Evolutionary conservation across 2,888 invertebrate genomes (phyloP), one percentile per base, ranked within the genome.

Genomic region (Uloborus plumipes): DNA sequence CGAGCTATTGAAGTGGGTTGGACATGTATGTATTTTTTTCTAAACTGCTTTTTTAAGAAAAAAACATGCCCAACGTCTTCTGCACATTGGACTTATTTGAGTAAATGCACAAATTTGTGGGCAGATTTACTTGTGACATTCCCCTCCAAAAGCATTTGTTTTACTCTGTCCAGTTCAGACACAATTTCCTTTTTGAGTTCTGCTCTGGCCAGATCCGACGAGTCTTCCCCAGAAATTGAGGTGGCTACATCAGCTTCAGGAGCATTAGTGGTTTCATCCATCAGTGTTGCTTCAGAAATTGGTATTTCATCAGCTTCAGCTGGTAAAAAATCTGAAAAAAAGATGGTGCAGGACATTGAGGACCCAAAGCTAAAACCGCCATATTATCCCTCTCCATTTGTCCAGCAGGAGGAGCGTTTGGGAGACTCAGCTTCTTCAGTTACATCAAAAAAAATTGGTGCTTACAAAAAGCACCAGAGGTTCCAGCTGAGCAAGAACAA

Each of bases 361-460:
- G 14, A 15, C 26, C 61, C 26, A 61, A 61, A 1, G 61, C 61
- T 26, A 61, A 26, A 13, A 15, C 6, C 1, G 15, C 22, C 9
- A 61, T 4, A 26, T 9, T 14, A 26, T 61, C 2, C 26, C 26
- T 20, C 14, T 61, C 61, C 7, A 15, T 15, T 14, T 14, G 13
- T 15, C 14, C 31, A 14, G 31, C 3, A 26, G 26, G 61, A 15
- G 26, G 61, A 13, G 16, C 26, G 31, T 61, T 61, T 2, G 61
- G 26, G 9, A 61, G 18, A 26, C 13, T 14, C 7, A 61, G 1
- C 13, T 61, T 61, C 26, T 26, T 20, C 13, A 13, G 26, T 2
- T 61, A 2, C 26, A 15, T n/a, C 16, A 71, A 15, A 49, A 71
- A 71, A 20, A n/a, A 71, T 50, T 71, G 71, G 16, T 71, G 71